Evolutionary conservation across 2,113 vertebrate species (phyloP).

Genomic region (Pampusana beccarii): DNA sequence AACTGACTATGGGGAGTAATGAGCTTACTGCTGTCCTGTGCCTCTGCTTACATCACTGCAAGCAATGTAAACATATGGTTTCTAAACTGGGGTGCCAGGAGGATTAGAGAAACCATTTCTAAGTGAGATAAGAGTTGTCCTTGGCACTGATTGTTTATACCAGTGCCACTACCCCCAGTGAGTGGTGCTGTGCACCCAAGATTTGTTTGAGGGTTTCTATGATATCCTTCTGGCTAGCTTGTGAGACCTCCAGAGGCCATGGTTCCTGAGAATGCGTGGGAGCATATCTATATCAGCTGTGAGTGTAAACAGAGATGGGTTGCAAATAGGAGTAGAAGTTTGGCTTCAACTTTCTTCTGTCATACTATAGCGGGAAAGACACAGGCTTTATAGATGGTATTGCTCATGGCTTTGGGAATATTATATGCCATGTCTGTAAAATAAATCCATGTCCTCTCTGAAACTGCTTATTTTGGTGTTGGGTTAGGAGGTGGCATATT

Average conservation of each 20-base stretch:
- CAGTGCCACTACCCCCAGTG: not conserved
- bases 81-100: not conserved
- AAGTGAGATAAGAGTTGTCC: not conserved
- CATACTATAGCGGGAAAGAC: not conserved
- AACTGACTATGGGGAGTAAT: not conserved
- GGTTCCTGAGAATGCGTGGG: not conserved
- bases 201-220: not conserved
- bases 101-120: not conserved
- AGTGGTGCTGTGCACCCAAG: not conserved
- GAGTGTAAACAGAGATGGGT: not conserved
- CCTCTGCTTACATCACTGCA: not conserved
- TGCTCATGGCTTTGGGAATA: not conserved
- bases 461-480: not conserved
- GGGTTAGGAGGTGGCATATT: not conserved
- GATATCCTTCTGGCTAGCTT: not conserved
- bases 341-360: not conserved
- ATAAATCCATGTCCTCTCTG: not conserved
- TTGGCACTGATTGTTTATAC: not conserved
- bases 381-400: not conserved
- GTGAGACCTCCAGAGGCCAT: not conserved
- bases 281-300: not conserved
- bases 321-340: not conserved
- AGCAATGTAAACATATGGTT: not conserved
- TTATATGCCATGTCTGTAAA: not conserved
- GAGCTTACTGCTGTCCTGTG: not conserved